Evolutionary conservation across 2,113 vertebrate genomes (phyloP).

Genomic region (Delphinapterus leucas): DNA sequence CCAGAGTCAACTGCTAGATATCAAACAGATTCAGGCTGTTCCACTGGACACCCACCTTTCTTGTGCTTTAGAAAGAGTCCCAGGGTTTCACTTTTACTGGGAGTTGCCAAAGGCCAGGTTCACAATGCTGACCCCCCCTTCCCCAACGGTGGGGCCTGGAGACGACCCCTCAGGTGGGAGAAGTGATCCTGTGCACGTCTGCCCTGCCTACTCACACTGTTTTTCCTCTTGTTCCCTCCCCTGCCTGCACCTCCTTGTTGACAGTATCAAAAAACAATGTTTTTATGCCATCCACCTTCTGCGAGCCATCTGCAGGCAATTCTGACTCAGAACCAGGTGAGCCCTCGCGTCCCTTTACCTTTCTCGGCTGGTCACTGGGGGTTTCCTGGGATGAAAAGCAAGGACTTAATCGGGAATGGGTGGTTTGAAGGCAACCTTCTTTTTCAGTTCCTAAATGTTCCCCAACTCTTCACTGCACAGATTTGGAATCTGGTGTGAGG

Average conservation of each 20-base stretch:
- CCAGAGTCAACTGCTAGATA: background rate
- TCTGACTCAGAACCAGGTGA: slow-evolving; percentile 96
- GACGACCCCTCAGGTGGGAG: background rate
- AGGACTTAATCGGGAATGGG: accelerated
- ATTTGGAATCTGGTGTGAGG: background rate
- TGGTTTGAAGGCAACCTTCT: background rate
- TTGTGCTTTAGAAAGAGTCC: background rate
- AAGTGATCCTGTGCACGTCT: background rate
- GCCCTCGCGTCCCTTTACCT: background rate
- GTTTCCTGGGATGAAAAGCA: background rate
- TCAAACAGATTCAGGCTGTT: background rate
- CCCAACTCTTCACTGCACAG: background rate
- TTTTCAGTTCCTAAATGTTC: background rate
- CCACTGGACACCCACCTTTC: background rate
- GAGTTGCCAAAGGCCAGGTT: background rate
- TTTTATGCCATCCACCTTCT: slow-evolving; percentile 96
- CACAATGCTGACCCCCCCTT: background rate
- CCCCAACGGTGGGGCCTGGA: background rate
- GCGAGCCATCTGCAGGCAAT: slow-evolving; percentile 93
- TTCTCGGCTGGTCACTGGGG: background rate
- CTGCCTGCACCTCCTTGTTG: slow-evolving; percentile 52
- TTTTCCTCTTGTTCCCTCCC: slow-evolving; percentile 40
- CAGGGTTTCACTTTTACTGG: too few species aligned
- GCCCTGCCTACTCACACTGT: background rate
- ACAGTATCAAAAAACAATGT: slow-evolving; percentile 97